phyloP scores from a whole-genome alignment of 2,888 invertebrate species.

The Tuberolachnus salignus region DNA sequence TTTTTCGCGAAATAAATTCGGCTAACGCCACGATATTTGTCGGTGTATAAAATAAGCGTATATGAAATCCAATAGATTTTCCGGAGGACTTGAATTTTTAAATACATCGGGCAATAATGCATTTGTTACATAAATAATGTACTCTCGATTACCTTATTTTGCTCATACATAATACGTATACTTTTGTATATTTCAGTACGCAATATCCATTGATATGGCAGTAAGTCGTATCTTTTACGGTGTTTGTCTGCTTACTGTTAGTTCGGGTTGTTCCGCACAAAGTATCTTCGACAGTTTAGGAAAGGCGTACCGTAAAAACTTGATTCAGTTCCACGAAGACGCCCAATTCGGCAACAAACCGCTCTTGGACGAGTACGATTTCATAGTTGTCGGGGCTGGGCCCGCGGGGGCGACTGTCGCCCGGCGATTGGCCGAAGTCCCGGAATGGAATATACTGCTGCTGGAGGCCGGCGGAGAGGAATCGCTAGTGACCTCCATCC shows the following conservation, averaged over 20 bases:
- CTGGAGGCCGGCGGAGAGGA: constrained; percentile 71
- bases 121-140: too few relatives aligned
- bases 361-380: constrained; percentile 57
- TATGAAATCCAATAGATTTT: too few relatives aligned
- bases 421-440: constrained; percentile 71
- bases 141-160: too few relatives aligned
- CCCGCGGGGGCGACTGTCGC: constrained; percentile 75
- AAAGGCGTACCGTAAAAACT: constrained; percentile 2
- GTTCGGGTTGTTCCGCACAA: background rate
- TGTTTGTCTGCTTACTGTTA: background rate
- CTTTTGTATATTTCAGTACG: background rate
- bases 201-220: background rate
- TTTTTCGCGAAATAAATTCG: too few relatives aligned
- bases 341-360: constrained; percentile 43
- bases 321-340: constrained; percentile 55
- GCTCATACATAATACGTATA: background rate
- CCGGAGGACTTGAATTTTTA: too few relatives aligned
- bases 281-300: constrained; percentile 8
- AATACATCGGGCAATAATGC: too few relatives aligned
- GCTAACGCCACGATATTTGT: too few relatives aligned
- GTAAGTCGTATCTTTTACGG: background rate
- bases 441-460: constrained; percentile 69
- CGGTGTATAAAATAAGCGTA: too few relatives aligned
- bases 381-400: constrained; percentile 57
- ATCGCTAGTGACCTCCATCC: constrained; percentile 67